These are phyloP conservation scores for Oreonectes daqikongensis DNA, from an alignment of 2,797 vertebrate species.

Conservation along the genomic window DNA sequence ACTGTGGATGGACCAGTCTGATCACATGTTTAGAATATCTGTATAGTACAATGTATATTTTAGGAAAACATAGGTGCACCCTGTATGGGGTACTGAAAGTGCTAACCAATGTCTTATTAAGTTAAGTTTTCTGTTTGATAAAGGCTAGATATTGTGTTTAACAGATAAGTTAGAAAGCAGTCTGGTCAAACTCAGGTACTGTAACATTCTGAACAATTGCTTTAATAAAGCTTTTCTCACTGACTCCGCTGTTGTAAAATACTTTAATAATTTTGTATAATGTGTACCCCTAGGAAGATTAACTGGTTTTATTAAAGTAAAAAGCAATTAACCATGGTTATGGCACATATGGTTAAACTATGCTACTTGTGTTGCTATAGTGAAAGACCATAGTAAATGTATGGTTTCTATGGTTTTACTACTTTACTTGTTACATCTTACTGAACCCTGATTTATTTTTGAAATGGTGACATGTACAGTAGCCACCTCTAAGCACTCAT, in stretches of 20 bases:
- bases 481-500: no score
- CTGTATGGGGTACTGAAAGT: slow-evolving; percentile 8
- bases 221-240: slow-evolving; percentile 71
- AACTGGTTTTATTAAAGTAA: no score
- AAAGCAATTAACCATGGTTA: no score
- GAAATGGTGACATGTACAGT: no score
- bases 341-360: no score
- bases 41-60: slow-evolving; percentile 46
- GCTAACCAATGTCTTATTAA: slow-evolving; percentile 50
- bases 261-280: background rate
- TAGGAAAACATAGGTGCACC: slow-evolving; percentile 40
- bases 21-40: slow-evolving; percentile 43
- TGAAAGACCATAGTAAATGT: no score
- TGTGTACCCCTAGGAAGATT: no score
- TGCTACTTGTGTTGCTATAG: no score
- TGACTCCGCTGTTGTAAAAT: background rate
- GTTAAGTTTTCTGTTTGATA: slow-evolving; percentile 60
- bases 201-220: slow-evolving; percentile 57
- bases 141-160: slow-evolving; percentile 57
- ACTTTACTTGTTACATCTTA: no score
- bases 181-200: slow-evolving; percentile 52
- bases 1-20: slow-evolving; percentile 46
- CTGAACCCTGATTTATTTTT: no score
- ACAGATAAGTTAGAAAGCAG: slow-evolving; percentile 35
- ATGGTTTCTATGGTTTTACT: no score